These are phyloP conservation scores for Parasteatoda lunata DNA, from an alignment of 2,888 invertebrate species.

Conservation along the genomic window DNA sequence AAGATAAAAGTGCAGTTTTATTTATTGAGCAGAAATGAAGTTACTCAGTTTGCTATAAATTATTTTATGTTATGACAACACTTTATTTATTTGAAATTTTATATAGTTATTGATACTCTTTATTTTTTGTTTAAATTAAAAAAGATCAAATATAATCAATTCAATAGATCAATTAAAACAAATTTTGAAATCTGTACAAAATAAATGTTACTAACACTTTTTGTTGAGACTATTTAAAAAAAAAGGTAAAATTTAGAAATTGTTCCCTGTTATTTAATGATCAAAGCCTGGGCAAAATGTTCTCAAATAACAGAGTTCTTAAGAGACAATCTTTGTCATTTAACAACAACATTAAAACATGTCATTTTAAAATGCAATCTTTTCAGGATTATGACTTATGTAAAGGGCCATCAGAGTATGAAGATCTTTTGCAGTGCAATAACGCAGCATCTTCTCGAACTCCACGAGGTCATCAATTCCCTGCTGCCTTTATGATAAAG, in stretches of 20 bases:
- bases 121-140: too few relatives aligned
- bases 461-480: constrained; percentile 88
- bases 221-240: background rate
- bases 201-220: background rate
- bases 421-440: constrained; percentile 87
- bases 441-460: constrained; percentile 81
- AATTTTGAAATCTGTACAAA: background rate
- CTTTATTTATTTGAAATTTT: too few relatives aligned
- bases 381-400: constrained; percentile 75
- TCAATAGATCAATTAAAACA: background rate
- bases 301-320: background rate
- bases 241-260: background rate
- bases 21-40: too few relatives aligned
- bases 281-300: background rate
- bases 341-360: background rate
- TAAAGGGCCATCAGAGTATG: constrained; percentile 82
- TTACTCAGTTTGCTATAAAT: too few relatives aligned
- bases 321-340: background rate
- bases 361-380: constrained; percentile 13
- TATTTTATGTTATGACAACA: too few relatives aligned
- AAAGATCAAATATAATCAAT: too few relatives aligned
- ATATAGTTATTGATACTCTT: too few relatives aligned
- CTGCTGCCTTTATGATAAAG: constrained; percentile 89
- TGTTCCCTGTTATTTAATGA: background rate
- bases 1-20: too few relatives aligned